Evolutionary conservation across 1,140 invertebrate genomes (phyloP), one percentile per base, ranked within the genome.

Genomic region (Drosophila lacertosa): DNA sequence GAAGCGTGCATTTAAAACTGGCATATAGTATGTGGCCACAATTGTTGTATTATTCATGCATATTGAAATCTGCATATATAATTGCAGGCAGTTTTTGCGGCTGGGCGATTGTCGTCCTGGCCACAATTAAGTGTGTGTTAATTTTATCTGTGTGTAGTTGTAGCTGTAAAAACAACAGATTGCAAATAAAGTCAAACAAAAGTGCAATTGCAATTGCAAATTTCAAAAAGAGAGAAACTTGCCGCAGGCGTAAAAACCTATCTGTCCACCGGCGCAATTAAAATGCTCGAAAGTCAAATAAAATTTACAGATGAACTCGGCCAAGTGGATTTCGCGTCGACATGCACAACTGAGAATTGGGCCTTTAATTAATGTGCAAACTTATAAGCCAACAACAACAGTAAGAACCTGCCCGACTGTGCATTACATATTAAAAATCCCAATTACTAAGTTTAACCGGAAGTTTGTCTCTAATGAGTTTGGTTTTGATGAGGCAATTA

Each of bases 71-170:
- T 39, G 45, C 57, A 39, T 62, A 18, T 33, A 37, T 60, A 69
- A 74, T 63, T 68, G 70, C 32, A 64, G 20, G 57, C 42, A 42
- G 16, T 40, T 47, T 67, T 66, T 67, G 18, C 59, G 40, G 33
- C 50, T 45, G 24, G 22, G 42, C n/a, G 20, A 72, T 15, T 74
- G 79, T 55, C 78, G 29, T 13, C 39, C 42, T 64, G 58, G 42
- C 69, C 79, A 57, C 74, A 83, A 78, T 82, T 82, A 82, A 82
- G 74, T 78, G 79, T 60, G 63, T 78, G 74, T 78, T 83, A 83
- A 67, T 78, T 83, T 74, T 18, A 40, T 58, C n/a, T 37, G 37
- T 6, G 45, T 42, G 29, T 7, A 3, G 13, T n/a, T 26, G 42
- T 6, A 20, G 32, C 13, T 39, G 44, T 45, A 29, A 33, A 16